Evolutionary conservation across 1,140 invertebrate genomes (phyloP).

Genomic region (Trichomalopsis sarcophagae): DNA sequence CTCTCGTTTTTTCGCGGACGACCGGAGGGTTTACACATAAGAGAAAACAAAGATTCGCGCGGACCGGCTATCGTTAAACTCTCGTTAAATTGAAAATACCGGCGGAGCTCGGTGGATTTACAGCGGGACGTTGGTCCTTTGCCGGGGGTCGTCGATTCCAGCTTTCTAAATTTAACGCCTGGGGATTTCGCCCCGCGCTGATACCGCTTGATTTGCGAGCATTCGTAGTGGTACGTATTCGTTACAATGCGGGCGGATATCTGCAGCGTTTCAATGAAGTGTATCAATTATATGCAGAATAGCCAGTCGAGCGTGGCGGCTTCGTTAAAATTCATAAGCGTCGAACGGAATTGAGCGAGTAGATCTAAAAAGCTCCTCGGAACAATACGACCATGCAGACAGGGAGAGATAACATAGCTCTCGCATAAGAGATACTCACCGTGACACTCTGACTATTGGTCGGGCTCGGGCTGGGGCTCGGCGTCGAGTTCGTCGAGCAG

Average conservation of each 20-base stretch:
- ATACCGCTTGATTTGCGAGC: background rate
- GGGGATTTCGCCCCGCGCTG: too few relatives aligned
- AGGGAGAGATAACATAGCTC: background rate
- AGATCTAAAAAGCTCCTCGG: background rate
- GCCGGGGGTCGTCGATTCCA: background rate
- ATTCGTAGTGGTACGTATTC: background rate
- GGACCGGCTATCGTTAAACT: background rate
- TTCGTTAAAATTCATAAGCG: background rate
- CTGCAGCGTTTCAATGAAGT: too few relatives aligned
- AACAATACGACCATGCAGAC: background rate
- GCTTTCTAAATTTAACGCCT: background rate
- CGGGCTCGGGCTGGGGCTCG: constrained; percentile 70
- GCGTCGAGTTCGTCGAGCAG: constrained; percentile 67
- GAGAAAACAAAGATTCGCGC: background rate
- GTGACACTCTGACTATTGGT: constrained; percentile 67
- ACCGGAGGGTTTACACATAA: background rate
- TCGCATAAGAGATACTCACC: constrained; percentile 57
- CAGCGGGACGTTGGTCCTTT: background rate
- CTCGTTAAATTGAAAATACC: constrained; percentile 32
- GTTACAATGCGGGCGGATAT: too few relatives aligned
- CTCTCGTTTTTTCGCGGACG: background rate
- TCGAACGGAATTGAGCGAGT: background rate
- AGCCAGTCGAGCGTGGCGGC: too few relatives aligned
- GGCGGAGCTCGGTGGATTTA: background rate
- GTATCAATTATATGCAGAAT: too few relatives aligned